phyloP scores from a whole-genome alignment of 2,113 vertebrate species.

The Abramis brama region DNA sequence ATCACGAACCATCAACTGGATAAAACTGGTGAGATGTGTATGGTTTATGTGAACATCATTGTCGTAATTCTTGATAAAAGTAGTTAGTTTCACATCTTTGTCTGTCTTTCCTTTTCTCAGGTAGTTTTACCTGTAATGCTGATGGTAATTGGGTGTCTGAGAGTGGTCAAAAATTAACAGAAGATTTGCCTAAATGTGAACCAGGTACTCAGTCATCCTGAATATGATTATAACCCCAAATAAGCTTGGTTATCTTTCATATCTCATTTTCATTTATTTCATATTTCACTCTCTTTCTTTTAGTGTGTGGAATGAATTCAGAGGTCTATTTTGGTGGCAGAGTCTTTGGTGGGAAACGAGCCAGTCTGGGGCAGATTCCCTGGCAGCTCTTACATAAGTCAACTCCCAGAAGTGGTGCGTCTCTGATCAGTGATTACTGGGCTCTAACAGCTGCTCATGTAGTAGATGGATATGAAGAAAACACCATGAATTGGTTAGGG shows the following conservation, averaged over 20 bases:
- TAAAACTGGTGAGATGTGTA: conserved; percentile 66
- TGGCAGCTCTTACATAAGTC: conserved; percentile 82
- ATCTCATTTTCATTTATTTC: not conserved
- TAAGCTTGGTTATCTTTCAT: no score
- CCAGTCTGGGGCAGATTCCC: conserved; percentile 80
- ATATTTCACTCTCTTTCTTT: conserved; percentile 34
- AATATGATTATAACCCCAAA: not conserved
- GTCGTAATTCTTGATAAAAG: not conserved
- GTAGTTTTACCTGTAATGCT: conserved; percentile 65
- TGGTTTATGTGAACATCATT: not conserved
- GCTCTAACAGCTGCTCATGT: conserved; percentile 90
- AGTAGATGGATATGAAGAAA: conserved; percentile 54
- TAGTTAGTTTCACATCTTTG: not conserved
- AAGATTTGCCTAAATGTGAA: conserved; percentile 65
- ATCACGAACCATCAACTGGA: no score
- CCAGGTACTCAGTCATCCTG: conserved; percentile 64
- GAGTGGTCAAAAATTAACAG: conserved; percentile 12
- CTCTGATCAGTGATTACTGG: conserved; percentile 87
- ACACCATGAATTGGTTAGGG: rapidly evolving
- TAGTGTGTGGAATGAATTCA: conserved; percentile 84
- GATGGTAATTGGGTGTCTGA: conserved; percentile 67
- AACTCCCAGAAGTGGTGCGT: conserved; percentile 75
- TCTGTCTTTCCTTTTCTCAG: conserved; percentile 57
- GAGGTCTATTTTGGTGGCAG: conserved; percentile 54
- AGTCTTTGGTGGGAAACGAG: conserved; percentile 77